Percentiles rank a stretch among this genome's conserved stretches.
Evolutionary conservation across 2,888 invertebrate genomes (phyloP).

Genomic region (Rhagium mordax): DNA sequence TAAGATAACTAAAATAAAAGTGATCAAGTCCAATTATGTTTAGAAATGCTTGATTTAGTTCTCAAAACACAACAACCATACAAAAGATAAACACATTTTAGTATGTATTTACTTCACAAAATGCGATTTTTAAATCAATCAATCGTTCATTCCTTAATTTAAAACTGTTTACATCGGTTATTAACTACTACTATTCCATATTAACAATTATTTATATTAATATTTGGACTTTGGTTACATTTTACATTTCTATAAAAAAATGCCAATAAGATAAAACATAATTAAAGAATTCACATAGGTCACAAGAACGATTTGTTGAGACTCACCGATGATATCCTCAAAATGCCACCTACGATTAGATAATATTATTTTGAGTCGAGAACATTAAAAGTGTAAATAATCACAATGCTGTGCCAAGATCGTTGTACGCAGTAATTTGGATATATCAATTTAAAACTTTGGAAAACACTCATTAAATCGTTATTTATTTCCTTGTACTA

Average conservation of each 20-base stretch:
- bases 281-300: slow-evolving; percentile 6
- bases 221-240: neutral
- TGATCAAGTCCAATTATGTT: too few species aligned
- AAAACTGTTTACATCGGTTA: neutral
- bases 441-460: neutral
- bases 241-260: neutral
- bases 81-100: too few species aligned
- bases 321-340: neutral
- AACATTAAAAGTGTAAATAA: neutral
- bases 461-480: neutral
- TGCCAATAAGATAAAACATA: neutral
- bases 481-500: neutral
- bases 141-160: neutral
- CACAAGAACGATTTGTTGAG: neutral
- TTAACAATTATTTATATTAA: neutral
- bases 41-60: too few species aligned
- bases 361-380: neutral
- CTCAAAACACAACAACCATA: too few species aligned
- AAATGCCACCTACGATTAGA: slow-evolving; percentile 26
- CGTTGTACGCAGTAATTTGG: neutral
- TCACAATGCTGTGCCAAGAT: neutral
- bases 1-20: too few species aligned
- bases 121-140: too few species aligned
- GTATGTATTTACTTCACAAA: too few species aligned
- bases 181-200: neutral